Evolutionary conservation across 2,797 vertebrate species (phyloP).

Genomic region (Eulemur albifrons): DNA sequence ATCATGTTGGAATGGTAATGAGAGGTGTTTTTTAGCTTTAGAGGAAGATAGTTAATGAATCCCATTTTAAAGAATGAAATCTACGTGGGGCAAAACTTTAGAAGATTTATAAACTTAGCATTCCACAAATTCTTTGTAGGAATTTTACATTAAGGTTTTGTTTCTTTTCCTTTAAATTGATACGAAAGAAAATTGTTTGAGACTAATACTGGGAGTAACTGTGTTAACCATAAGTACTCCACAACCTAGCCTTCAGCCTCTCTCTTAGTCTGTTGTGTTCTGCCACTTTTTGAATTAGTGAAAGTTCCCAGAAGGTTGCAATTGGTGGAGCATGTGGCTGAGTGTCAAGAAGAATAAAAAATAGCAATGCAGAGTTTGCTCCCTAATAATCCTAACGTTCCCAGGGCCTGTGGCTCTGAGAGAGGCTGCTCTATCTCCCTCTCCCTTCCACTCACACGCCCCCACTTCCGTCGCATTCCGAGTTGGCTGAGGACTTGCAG

Average conservation of each 20-base stretch:
- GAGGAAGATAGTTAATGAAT: not conserved
- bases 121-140: constrained; percentile 12
- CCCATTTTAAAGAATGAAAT: constrained; percentile 8
- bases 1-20: not conserved
- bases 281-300: not conserved
- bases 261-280: not conserved
- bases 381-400: not conserved
- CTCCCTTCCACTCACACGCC: fast-evolving
- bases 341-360: not conserved
- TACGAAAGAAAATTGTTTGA: constrained; percentile 18
- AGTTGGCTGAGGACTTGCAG: not conserved
- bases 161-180: not conserved
- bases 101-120: not conserved
- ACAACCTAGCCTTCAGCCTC: not conserved
- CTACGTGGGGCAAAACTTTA: not conserved
- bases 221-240: not conserved
- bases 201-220: not conserved
- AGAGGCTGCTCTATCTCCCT: not conserved
- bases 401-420: not conserved
- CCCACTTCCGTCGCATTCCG: not conserved
- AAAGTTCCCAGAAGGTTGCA: not conserved
- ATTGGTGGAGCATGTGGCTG: not conserved
- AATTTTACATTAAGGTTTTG: not conserved
- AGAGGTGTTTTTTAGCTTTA: not conserved
- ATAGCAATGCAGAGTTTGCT: not conserved